Conservation (phyloP, 2,113 vertebrate species). For the Xiphophorus hellerii region DNA sequence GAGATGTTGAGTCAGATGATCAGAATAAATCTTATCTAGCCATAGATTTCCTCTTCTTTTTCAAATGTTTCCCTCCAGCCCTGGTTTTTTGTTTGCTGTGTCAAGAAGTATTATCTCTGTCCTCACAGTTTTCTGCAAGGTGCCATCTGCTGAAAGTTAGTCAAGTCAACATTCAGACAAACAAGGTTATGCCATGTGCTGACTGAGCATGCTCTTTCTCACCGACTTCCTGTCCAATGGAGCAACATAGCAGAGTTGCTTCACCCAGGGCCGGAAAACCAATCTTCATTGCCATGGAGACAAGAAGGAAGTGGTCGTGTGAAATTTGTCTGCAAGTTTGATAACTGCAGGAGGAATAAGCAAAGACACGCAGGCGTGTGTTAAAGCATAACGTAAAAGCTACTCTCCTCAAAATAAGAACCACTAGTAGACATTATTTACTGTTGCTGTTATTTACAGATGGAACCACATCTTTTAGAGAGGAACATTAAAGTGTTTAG, state of each 20-base stretch:
- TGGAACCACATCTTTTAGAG: background rate
- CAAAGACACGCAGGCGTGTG: conserved; percentile 18
- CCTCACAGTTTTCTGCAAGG: background rate
- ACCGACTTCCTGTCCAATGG: conserved; percentile 75
- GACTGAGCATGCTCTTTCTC: conserved; percentile 61
- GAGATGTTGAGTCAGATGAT: conserved; percentile 11
- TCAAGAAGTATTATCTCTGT: background rate
- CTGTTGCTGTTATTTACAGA: background rate
- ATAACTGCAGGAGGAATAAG: conserved; percentile 62
- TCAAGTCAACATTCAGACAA: conserved; percentile 47
- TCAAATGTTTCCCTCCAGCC: conserved; percentile 5
- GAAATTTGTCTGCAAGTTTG: conserved; percentile 71
- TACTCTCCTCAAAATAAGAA: background rate
- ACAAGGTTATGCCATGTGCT: conserved; percentile 60
- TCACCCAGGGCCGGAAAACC: conserved; percentile 74
- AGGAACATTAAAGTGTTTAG: background rate
- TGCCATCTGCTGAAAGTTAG: conserved; percentile 17
- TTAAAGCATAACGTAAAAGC: conserved; percentile 24
- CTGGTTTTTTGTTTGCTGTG: background rate
- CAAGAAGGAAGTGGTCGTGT: conserved; percentile 81
- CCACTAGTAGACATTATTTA: background rate
- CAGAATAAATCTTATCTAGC: conserved; percentile 8
- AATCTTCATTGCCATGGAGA: conserved; percentile 76
- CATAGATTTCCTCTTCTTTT: conserved; percentile 18
- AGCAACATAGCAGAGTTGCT: conserved; percentile 62